Conservation (phyloP, 1,140 invertebrate species). For the Cardiocondyla obscurior region DNA sequence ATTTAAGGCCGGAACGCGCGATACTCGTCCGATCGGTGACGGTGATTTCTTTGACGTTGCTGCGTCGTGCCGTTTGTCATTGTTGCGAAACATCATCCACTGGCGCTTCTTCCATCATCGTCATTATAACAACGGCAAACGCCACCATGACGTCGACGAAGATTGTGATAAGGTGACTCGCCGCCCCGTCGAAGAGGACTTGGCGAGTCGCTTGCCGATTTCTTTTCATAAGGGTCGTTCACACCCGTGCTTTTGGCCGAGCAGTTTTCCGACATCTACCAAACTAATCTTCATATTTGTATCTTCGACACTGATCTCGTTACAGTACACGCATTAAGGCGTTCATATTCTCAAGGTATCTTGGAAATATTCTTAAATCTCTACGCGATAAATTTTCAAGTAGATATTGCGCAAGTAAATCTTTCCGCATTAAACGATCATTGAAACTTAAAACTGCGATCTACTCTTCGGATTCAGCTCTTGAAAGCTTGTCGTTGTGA, state of each 20-base stretch:
- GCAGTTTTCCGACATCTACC: not conserved
- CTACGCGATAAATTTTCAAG: conserved; percentile 9
- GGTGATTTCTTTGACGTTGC: conserved; percentile 75
- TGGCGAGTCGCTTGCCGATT: conserved; percentile 73
- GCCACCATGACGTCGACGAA: conserved; percentile 74
- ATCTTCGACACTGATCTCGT: conserved; percentile 14
- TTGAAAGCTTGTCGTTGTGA: conserved; percentile 47
- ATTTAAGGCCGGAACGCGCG: conserved; percentile 54
- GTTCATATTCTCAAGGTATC: conserved; percentile 19
- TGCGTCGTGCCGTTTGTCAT: conserved; percentile 69
- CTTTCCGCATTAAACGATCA: not conserved
- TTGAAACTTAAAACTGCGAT: conserved; percentile 28
- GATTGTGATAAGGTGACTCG: conserved; percentile 81
- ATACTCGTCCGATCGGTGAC: conserved; percentile 67
- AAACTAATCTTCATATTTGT: conserved; percentile 1
- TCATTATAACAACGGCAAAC: conserved; percentile 63
- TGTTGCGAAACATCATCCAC: conserved; percentile 30
- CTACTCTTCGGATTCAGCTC: not conserved
- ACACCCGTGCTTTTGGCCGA: conserved; percentile 67
- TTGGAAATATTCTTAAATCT: conserved; percentile 31
- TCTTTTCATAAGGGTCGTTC: conserved; percentile 76
- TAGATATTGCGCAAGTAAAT: not conserved
- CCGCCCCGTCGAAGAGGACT: conserved; percentile 55
- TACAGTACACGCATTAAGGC: not conserved
- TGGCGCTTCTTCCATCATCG: conserved; percentile 60